Base-by-base conservation (phyloP, 2,888 invertebrate species). In the Sphecodes monilicornis region DNA sequence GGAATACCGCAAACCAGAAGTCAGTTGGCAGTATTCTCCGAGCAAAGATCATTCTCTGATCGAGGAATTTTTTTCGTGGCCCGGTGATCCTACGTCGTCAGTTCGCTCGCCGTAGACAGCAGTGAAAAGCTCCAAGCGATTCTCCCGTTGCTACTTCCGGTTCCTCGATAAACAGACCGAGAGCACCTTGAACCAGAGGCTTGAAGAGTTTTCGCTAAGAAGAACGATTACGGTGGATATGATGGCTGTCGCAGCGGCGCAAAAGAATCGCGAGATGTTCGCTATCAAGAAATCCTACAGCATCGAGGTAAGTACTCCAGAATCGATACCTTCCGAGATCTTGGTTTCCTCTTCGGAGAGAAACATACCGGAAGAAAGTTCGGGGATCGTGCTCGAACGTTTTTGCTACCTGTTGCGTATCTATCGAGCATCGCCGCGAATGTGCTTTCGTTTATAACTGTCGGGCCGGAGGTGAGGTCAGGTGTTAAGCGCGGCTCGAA, bases 251-350 rank as follows among this genome's bases (percentile, higher is more conserved):
- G 98, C 98, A 95, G 98, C 98, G 95, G 98, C 98, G 90, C 98
- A 98, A 96, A 98, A 98, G 96, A 98, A 98, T 96, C 97, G 98
- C 95, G 98, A 98, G 96, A 97, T 98, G 97, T 98, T 98, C 96
- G 98, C 98, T 95, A 98, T 98, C 96, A 98, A 98, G 96, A 98
- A 98, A 95, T 98, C 98, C 90, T 98, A 98, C 97, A 98, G 98
- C 96, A 98, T 98, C 95, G 98, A 98, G 98, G 98, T 98, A 96
- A 97, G 97, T 93, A 66, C 68, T n/a, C 39, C n/a, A 39, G 39
- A 66, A 57, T 29, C 18, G 50, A 50, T 13, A 16, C 13, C 16
- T 16, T 29, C 5, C 8, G 32, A n/a, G 57, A 57, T 57, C 26
- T 6, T 29, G 0, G 18, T 32, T 32, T 13, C 29, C 32, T 29